Evolutionary conservation across 2,797 vertebrate genomes (phyloP), one percentile per base, ranked within the genome.

Genomic region (Xenopus petersii): DNA sequence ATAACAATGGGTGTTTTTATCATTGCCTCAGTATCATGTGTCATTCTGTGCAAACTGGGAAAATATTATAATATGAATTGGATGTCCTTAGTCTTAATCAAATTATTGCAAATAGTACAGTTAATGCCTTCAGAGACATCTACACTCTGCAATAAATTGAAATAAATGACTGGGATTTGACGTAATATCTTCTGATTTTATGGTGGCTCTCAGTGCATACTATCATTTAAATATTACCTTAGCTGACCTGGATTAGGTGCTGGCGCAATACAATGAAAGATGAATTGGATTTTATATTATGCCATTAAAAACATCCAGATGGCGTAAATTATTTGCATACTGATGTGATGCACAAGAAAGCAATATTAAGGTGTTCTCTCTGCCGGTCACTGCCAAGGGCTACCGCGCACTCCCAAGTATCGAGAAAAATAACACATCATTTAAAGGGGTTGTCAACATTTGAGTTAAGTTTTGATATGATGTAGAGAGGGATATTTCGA

Each of bases 241-340:
- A 51, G 30, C 8, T 74, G 77, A 73, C 77, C 71, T 21, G 62
- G 62, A 70, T 74, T 70, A 74, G 47, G 54, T 64, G 61, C 67
- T 65, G 30, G 61, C 62, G 24, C 26, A 65, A 55, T 74, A 56
- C 59, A 65, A 70, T 61, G 67, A 79, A 70, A 54, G 55, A 48
- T 33, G 71, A 74, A 73, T 54, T 67, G 67, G 77, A 66, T 54
- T 70, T 74, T 70, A 70, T 78, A 59, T 30, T 12, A 68, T 59
- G 71, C 71, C 73, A 78, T 79, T 60, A 74, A 56, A 30, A 70
- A 59, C 77, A 79, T 79, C 67, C 67, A 74, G 71, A 79, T 79
- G 77, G 77, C 77, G 71, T 74, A 74, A 74, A 74, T 79, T 74
- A 74, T 74, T 74, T 61, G 66, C 77, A 74, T 79, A 79, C 48